Evolutionary conservation across 2,113 vertebrate genomes (phyloP).

Genomic region (Nibea coibor): DNA sequence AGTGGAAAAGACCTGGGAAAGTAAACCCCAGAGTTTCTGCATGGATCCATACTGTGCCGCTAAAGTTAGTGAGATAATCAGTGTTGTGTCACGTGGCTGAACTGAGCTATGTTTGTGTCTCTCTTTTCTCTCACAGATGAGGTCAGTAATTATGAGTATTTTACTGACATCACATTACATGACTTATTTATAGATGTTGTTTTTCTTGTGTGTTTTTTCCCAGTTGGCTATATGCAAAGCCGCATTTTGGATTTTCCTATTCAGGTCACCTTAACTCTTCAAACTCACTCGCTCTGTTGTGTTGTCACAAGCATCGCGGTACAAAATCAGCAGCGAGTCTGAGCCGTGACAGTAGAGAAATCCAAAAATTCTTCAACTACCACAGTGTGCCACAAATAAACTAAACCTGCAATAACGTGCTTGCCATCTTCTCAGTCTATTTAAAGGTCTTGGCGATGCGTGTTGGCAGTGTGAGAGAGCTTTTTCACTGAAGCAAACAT

Average conservation of each 20-base stretch:
- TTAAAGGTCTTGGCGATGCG: constrained; percentile 25
- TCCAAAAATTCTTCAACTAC: constrained; percentile 2
- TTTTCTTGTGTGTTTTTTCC: neutral
- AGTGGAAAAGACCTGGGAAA: neutral
- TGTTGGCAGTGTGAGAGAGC: constrained; percentile 1
- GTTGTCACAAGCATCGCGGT: neutral
- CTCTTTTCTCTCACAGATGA: neutral
- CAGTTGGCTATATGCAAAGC: neutral
- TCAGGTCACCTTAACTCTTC: neutral
- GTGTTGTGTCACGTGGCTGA: neutral
- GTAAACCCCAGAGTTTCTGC: neutral
- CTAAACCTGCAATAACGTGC: neutral
- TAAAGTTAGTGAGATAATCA: neutral
- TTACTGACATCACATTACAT: neutral
- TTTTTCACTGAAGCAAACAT: constrained; percentile 17
- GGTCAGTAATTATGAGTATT: neutral
- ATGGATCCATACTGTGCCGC: neutral
- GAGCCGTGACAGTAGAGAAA: neutral
- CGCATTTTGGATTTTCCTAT: neutral
- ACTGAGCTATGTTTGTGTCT: neutral
- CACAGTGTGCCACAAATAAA: constrained; percentile 1
- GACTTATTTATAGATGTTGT: constrained; percentile 6
- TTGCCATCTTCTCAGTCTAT: constrained; percentile 3
- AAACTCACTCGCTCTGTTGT: neutral
- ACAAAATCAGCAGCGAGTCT: neutral